phyloP scores from a whole-genome alignment of 2,888 invertebrate species.

The Chalcosyrphus nemorum region DNA sequence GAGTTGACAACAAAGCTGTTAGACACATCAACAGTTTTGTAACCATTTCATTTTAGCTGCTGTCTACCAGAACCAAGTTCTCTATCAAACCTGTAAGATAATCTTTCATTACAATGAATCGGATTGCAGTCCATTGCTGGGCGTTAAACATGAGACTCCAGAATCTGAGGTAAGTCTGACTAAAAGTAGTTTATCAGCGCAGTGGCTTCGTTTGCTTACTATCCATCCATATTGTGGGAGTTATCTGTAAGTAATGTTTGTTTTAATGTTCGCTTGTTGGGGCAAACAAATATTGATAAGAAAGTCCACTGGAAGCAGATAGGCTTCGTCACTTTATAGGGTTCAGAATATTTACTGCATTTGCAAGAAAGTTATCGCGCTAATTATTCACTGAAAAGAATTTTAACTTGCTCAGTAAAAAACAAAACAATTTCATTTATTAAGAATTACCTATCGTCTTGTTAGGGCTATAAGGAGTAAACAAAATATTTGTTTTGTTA shows the following conservation, averaged over 20 bases:
- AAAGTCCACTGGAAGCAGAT: not conserved
- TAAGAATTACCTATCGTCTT: too few relatives aligned
- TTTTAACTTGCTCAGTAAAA: not conserved
- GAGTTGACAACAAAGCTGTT: conserved; percentile 17
- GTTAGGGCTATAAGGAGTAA: too few relatives aligned
- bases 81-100: conserved; percentile 87
- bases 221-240: not conserved
- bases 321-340: not conserved
- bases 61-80: conserved; percentile 86
- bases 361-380: not conserved
- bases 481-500: too few relatives aligned
- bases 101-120: conserved; percentile 84
- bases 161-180: conserved; percentile 80
- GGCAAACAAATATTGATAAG: not conserved
- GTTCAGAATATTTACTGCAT: not conserved
- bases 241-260: not conserved
- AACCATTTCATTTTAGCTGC: conserved; percentile 75
- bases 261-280: not conserved
- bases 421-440: too few relatives aligned
- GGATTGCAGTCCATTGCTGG: conserved; percentile 83
- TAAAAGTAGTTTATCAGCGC: conserved; percentile 3
- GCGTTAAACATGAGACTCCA: conserved; percentile 83
- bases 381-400: not conserved
- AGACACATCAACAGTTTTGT: not conserved
- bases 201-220: not conserved